Conservation (phyloP, 2,888 invertebrate genomes). For the Digitonthophagus gazella region DNA sequence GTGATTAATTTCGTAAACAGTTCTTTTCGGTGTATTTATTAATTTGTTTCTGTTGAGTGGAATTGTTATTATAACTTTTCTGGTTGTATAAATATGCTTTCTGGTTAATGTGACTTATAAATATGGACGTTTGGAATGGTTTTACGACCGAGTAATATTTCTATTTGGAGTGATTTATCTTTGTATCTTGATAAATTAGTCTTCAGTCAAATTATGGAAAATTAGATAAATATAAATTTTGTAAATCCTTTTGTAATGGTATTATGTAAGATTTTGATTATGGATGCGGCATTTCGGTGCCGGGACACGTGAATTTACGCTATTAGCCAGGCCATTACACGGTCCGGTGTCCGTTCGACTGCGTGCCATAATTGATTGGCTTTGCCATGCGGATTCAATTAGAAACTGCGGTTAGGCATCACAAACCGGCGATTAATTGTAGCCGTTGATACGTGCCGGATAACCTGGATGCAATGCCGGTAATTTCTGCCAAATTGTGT, state of each 20-base stretch:
- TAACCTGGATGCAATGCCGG: not conserved
- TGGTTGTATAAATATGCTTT: not conserved
- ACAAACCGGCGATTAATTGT: not conserved
- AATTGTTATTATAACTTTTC: not conserved
- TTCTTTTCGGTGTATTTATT: not conserved
- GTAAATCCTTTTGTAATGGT: no score
- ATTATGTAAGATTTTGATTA: not conserved
- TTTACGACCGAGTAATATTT: not conserved
- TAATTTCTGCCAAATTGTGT: not conserved
- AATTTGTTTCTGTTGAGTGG: not conserved
- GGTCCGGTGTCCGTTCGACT: not conserved
- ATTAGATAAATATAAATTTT: not conserved
- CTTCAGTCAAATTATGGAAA: not conserved
- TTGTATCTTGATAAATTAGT: not conserved
- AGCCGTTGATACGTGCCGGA: not conserved
- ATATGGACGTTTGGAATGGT: not conserved
- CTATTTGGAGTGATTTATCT: not conserved
- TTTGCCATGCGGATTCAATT: not conserved
- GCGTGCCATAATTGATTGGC: conserved; percentile 12
- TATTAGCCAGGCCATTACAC: not conserved
- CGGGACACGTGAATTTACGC: not conserved
- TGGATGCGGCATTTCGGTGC: not conserved
- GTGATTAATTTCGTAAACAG: conserved; percentile 11
- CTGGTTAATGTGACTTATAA: not conserved
- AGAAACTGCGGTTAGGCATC: conserved; percentile 5